These are phyloP conservation scores for Athalia rosae DNA, from an alignment of 2,888 invertebrate species.

Conservation along the genomic window DNA sequence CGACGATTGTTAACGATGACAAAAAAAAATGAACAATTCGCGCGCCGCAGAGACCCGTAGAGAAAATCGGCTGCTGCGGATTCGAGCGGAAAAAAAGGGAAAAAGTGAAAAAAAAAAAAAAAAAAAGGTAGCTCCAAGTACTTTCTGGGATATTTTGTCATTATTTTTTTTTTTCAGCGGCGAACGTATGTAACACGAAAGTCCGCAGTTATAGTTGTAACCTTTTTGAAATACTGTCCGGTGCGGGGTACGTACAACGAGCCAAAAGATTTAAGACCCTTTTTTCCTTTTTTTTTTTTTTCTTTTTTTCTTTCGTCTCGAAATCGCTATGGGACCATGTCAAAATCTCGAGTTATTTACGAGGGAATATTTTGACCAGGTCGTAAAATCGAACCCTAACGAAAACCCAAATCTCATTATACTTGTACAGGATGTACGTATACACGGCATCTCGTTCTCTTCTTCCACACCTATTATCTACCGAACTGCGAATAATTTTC, in stretches of 20 bases:
- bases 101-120: neutral
- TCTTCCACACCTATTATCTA: no score
- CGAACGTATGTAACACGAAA: neutral
- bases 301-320: neutral
- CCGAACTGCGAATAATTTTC: no score
- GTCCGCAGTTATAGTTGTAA: neutral
- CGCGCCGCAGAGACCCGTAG: neutral
- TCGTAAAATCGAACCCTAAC: slow-evolving; percentile 12
- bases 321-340: slow-evolving; percentile 1
- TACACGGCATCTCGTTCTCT: no score
- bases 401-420: neutral
- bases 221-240: neutral
- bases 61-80: no score
- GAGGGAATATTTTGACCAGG: slow-evolving; percentile 30
- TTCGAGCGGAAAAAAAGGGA: neutral
- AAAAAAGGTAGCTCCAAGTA: neutral
- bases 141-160: no score
- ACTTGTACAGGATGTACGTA: no score
- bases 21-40: neutral
- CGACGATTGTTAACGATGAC: slow-evolving; percentile 1
- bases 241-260: neutral
- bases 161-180: no score
- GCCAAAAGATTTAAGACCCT: slow-evolving; percentile 24
- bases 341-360: slow-evolving; percentile 37
- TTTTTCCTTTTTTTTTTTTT: neutral